Percentiles rank a stretch among this genome's conserved stretches.
phyloP scores from a whole-genome alignment of 2,888 invertebrate genomes.

The Torymus tubicola region DNA sequence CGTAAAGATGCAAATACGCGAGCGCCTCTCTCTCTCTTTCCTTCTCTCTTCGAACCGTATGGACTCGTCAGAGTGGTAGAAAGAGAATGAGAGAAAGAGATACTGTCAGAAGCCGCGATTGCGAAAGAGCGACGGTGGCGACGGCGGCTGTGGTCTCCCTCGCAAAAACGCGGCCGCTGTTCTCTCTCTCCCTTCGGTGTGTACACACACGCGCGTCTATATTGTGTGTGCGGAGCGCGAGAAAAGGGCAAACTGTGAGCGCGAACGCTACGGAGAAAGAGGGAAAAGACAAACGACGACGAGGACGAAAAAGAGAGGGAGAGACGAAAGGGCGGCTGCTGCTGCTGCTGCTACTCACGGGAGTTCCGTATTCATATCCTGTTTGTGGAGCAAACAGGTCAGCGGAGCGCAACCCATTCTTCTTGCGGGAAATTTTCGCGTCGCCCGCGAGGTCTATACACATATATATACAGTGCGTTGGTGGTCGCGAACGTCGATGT shows the following conservation, averaged over 20 bases:
- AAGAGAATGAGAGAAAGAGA: constrained; percentile 56
- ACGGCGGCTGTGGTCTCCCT: constrained; percentile 23
- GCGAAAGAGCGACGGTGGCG: constrained; percentile 62
- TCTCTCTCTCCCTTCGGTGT: constrained; percentile 10
- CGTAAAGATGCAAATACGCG: constrained; percentile 73
- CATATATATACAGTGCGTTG: neutral
- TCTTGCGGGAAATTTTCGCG: constrained; percentile 44
- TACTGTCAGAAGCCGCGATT: constrained; percentile 71
- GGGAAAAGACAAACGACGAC: constrained; percentile 30
- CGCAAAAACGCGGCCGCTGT: neutral
- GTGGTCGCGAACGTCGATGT: neutral
- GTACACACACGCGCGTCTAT: constrained; percentile 55
- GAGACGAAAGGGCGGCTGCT: neutral
- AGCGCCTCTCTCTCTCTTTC: constrained; percentile 5
- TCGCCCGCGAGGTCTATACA: constrained; percentile 1
- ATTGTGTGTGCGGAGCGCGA: constrained; percentile 62
- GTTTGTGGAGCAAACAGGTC: constrained; percentile 54
- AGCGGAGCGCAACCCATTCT: constrained; percentile 40
- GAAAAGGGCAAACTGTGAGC: constrained; percentile 22
- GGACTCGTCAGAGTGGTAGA: constrained; percentile 68
- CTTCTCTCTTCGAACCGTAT: constrained; percentile 59
- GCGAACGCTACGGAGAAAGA: constrained; percentile 6
- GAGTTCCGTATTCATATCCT: constrained; percentile 45
- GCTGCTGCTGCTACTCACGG: constrained; percentile 1
- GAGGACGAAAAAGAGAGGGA: constrained; percentile 7